Percentiles rank a stretch among this genome's conserved stretches.
Evolutionary conservation across 2,888 invertebrate species (phyloP).

Genomic region (Netelia fuscicornis): DNA sequence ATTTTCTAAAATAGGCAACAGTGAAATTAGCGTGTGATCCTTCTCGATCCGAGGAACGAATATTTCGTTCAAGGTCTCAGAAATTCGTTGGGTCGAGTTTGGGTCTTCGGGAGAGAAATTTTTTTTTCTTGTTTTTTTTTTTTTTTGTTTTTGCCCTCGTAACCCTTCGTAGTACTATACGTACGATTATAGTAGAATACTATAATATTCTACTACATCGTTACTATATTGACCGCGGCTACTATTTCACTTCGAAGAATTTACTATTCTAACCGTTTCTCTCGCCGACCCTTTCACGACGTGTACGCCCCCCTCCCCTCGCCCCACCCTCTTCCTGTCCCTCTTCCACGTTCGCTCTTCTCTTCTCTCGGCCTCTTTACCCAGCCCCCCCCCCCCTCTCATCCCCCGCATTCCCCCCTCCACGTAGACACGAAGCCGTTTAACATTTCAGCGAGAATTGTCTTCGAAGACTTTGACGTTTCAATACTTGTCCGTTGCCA

Average conservation of each 20-base stretch:
- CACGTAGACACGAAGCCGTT: neutral
- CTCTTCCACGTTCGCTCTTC: neutral
- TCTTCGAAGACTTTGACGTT: neutral
- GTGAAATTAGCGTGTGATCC: neutral
- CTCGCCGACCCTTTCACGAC: conserved; percentile 49
- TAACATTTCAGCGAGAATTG: neutral
- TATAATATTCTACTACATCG: conserved; percentile 42
- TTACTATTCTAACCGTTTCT: conserved; percentile 58
- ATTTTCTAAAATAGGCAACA: neutral
- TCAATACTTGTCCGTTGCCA: neutral
- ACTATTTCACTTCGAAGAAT: conserved; percentile 60
- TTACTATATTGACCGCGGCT: conserved; percentile 57
- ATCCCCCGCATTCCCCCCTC: neutral
- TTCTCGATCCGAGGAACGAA: neutral
- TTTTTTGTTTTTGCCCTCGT: conserved; percentile 33
- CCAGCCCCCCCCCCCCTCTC: too few relatives aligned
- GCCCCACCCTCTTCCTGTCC: conserved; percentile 15
- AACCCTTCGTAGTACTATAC: conserved; percentile 40
- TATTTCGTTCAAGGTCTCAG: conserved; percentile 15
- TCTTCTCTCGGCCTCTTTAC: conserved; percentile 16
- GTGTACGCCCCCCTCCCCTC: conserved; percentile 16
- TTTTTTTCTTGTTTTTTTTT: conserved; percentile 15
- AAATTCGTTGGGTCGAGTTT: conserved; percentile 10
- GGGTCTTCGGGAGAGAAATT: conserved; percentile 10
- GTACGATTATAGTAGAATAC: neutral